Conservation (phyloP, 2,797 vertebrate species). For the Babyrousa celebensis region DNA sequence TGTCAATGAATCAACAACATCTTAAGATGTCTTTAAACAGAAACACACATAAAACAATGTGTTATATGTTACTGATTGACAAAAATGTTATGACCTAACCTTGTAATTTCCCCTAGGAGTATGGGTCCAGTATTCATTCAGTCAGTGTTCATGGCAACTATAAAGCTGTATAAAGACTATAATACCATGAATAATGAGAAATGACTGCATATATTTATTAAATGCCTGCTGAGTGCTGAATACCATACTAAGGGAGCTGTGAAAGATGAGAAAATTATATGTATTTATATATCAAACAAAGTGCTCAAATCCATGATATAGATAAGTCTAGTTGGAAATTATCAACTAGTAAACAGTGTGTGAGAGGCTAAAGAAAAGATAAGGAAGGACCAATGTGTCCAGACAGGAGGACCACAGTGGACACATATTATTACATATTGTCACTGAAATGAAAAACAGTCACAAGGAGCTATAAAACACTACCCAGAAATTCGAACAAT, state of each 20-base stretch:
- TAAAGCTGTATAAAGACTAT: background rate
- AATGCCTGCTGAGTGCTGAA: background rate
- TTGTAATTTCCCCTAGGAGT: background rate
- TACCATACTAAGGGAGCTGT: slow-evolving; percentile 15
- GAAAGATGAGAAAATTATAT: background rate
- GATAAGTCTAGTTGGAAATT: background rate
- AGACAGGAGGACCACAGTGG: background rate
- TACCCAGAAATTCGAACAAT: background rate
- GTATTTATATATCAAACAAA: background rate
- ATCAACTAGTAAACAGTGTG: background rate
- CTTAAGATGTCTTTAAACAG: background rate
- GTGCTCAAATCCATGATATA: background rate
- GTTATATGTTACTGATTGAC: background rate
- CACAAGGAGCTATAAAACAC: background rate
- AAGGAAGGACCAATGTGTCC: background rate
- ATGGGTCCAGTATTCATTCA: background rate
- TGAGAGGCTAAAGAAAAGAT: background rate
- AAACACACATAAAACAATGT: background rate
- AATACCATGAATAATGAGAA: background rate
- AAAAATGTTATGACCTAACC: background rate
- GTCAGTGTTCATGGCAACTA: background rate
- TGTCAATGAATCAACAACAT: background rate
- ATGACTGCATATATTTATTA: background rate
- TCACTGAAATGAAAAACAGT: background rate
- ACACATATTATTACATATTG: background rate